Evolutionary conservation across 2,113 vertebrate species (phyloP).

Genomic region (Heteronetta atricapilla): DNA sequence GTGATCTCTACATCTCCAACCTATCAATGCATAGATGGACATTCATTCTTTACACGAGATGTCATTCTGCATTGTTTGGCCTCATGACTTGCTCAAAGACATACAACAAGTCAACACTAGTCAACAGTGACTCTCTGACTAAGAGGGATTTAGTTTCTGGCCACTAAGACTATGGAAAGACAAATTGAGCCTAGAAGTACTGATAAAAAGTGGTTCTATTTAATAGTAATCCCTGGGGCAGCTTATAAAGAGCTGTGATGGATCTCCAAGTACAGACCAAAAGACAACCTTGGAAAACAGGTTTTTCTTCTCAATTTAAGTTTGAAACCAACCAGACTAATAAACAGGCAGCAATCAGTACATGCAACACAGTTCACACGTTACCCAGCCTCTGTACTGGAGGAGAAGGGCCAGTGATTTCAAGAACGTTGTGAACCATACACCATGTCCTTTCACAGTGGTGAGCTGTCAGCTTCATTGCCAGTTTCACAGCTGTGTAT

Average conservation of each 20-base stretch:
- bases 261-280: background rate
- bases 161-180: background rate
- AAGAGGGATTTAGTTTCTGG: background rate
- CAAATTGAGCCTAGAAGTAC: background rate
- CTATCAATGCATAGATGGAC: background rate
- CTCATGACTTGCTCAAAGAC: background rate
- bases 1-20: background rate
- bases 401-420: background rate
- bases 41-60: background rate
- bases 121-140: background rate
- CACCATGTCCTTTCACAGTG: accelerated
- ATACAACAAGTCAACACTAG: background rate
- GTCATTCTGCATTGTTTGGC: background rate
- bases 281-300: background rate
- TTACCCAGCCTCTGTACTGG: background rate
- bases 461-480: background rate
- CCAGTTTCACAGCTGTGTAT: background rate
- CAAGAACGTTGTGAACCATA: background rate
- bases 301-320: background rate
- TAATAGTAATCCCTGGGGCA: background rate
- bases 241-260: background rate
- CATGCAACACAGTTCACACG: accelerated
- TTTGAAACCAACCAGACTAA: background rate
- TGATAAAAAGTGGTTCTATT: background rate
- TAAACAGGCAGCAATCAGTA: background rate